These are phyloP conservation scores for Metallyticus violacea DNA, from an alignment of 2,888 invertebrate genomes.

Conservation along the genomic window DNA sequence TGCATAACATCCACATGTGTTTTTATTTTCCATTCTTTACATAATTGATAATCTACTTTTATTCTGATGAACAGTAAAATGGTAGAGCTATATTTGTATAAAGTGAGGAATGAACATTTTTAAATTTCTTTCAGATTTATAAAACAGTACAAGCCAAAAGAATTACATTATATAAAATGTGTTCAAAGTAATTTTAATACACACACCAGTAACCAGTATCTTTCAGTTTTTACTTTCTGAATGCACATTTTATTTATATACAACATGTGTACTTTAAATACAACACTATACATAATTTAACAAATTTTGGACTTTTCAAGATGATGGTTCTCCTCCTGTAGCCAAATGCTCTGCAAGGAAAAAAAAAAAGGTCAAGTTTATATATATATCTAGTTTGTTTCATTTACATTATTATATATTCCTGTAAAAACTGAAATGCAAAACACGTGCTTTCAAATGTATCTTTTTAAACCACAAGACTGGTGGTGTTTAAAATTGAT, in stretches of 20 bases:
- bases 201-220: neutral
- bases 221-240: neutral
- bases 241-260: neutral
- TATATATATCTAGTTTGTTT: no score
- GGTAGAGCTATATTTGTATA: neutral
- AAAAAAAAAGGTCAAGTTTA: no score
- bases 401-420: no score
- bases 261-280: neutral
- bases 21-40: neutral
- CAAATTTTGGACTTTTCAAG: neutral
- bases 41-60: neutral
- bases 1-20: neutral
- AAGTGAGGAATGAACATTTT: neutral
- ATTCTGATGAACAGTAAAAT: neutral
- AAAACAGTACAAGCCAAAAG: neutral
- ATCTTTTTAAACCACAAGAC: no score
- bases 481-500: no score
- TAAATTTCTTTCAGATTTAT: neutral
- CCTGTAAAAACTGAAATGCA: no score
- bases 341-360: neutral
- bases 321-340: neutral
- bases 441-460: no score
- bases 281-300: neutral
- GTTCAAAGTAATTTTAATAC: neutral
- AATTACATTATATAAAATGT: no score